Conservation (phyloP, 1,140 invertebrate species). For the Aphidius ervi region DNA sequence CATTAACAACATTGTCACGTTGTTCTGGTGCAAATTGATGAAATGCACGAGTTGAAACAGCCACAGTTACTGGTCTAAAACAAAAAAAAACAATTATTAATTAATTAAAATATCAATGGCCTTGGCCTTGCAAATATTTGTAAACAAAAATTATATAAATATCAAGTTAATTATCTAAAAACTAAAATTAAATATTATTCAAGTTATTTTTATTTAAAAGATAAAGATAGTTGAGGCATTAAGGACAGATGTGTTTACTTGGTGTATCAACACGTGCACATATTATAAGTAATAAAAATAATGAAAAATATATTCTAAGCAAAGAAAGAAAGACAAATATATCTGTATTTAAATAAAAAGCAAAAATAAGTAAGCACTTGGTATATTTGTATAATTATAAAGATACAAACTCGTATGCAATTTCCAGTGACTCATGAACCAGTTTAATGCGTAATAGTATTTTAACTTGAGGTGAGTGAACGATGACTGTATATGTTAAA, state of each 20-base stretch:
- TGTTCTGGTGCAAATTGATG: constrained; percentile 34
- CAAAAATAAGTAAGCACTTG: no score
- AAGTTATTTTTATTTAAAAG: background rate
- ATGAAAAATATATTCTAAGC: no score
- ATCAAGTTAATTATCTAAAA: constrained; percentile 1
- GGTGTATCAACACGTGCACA: constrained; percentile 8
- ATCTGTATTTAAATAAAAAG: background rate
- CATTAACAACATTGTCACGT: constrained; percentile 33
- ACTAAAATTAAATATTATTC: no score
- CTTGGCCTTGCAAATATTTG: constrained; percentile 1
- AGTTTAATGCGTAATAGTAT: constrained; percentile 22
- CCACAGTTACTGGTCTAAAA: constrained; percentile 32
- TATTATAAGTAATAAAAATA: no score
- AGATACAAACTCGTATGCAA: constrained; percentile 14
- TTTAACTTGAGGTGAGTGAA: constrained; percentile 10
- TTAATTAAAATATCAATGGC: background rate
- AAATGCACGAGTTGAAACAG: constrained; percentile 30
- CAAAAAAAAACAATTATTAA: constrained; percentile 4
- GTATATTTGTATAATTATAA: constrained; percentile 17
- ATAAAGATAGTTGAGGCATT: constrained; percentile 1
- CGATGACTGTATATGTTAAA: constrained; percentile 17
- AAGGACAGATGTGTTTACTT: constrained; percentile 14
- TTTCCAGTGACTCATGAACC: constrained; percentile 22
- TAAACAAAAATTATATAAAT: background rate
- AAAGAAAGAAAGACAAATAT: background rate